Base-by-base conservation (phyloP, 1,140 invertebrate genomes). In the Drosophila lini region DNA sequence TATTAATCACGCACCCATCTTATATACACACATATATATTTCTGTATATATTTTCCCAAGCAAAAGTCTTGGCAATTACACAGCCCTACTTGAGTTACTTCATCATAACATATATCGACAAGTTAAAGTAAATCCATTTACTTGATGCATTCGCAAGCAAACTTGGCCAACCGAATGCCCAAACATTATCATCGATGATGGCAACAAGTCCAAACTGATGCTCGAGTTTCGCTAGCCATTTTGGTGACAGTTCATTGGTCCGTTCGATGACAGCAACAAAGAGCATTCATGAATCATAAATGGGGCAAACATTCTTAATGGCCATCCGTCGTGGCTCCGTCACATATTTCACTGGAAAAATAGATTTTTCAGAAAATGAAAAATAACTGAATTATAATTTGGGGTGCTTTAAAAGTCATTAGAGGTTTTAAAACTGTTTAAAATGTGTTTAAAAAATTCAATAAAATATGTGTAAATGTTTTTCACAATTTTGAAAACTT, bases 251-350 rank as follows among this genome's bases (percentile, higher is more conserved):
- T 71, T 70, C 65, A 58, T 70, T 70, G 36, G 64, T 50, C 22
- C 65, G 64, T 50, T 22, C 65, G 68, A 34, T 57, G 68, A 57
- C 68, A 70, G 65, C 68, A 50, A 70, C 68, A 71, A 70, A 71
- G 65, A 70, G 68, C 68, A 71, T 71, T 41, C 68, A 71, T 59
- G 68, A 71, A 71, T 71, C 68, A 71, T 71, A 71, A 71, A 71
- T 48, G 65, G 53, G 44, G 36, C 68, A 71, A 59, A 71, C 65
- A 59, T 71, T 50, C 65, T 58, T 71, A 58, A 58, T 71, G 65
- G 68, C 36, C 62, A 40, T 36, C 36, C 36, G 50, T 40, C 22
- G 42, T 47, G 36, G 25, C 34, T 44, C 10, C 64, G 6, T 25
- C 52, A 38, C 36, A 41, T 36, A 22, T 22, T 22, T 52, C 65